Evolutionary conservation across 2,888 invertebrate species (phyloP), one percentile per base, ranked within the genome.

Genomic region (Acrobasis suavella): DNA sequence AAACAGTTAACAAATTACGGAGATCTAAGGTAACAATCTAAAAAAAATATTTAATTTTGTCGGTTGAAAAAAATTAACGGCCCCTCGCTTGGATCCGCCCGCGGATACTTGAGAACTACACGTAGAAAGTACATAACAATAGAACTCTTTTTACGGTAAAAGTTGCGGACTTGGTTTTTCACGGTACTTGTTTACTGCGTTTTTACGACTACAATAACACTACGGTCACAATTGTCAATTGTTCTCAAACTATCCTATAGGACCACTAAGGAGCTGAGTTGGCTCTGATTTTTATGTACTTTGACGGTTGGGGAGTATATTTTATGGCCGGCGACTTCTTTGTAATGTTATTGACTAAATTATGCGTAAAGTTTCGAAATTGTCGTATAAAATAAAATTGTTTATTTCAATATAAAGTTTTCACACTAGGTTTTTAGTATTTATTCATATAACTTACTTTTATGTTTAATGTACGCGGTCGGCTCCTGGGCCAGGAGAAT

Each of bases 121-220:
- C 56, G 42, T 56, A 39, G 17, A 15, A 14, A 37, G 38, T 8
- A 55, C 17, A 56, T 56, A 51, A 60, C 60, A 60, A 50, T 60
- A 51, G 60, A 50, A 51, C 39, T 54, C 32, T 60, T 51, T 60
- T 60, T 60, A 60, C 51, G 39, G 51, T 38, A 14, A 16, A 51
- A 60, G 52, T 60, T 60, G 51, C n/a, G 38, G 52, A 60, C 39
- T 52, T 8, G 50, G 59, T 59, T 60, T 60, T 51, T 60, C 60
- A 60, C 52, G 50, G 51, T 22, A 39, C 39, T 39, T 60, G 51
- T 60, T 60, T 51, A 60, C 60, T 17, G 42, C 60, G 39, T 51
- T 51, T 60, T 60, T 60, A 60, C 22, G 60, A 15, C 58, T 32
- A 56, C 56, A 17, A 56, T 56, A 56, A 56, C 14, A 56, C 56